Conservation (phyloP, 2,113 vertebrate species). For the Burhinus bistriatus region DNA sequence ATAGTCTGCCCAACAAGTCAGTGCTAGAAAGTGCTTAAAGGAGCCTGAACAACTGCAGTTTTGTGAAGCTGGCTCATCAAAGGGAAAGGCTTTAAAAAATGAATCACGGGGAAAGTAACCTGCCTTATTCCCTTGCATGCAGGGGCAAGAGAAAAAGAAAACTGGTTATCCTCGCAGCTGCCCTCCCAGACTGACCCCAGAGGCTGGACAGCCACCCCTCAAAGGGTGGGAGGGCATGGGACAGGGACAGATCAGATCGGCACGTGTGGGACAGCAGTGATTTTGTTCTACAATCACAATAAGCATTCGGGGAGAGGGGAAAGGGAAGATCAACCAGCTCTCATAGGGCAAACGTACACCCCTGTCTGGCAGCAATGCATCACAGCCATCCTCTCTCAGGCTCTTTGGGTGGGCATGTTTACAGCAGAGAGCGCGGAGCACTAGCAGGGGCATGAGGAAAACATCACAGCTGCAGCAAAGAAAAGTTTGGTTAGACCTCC, state of each 20-base stretch:
- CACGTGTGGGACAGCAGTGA: neutral
- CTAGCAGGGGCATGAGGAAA: slow-evolving; percentile 36
- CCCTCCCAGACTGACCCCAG: neutral
- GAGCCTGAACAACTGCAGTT: neutral
- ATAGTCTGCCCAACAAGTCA: neutral
- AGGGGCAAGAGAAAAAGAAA: neutral
- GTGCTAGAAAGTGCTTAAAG: neutral
- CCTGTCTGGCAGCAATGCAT: slow-evolving; percentile 4
- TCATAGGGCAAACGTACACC: neutral
- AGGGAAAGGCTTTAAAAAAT: neutral
- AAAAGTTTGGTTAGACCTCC: slow-evolving; percentile 38
- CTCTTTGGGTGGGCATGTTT: slow-evolving; percentile 64
- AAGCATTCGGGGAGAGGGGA: neutral
- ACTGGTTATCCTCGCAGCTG: neutral
- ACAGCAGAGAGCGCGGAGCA: slow-evolving; percentile 7
- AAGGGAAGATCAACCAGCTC: neutral
- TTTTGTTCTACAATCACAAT: neutral
- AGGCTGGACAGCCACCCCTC: neutral
- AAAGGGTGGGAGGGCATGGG: accelerated
- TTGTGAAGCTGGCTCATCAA: neutral
- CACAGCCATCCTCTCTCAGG: slow-evolving; percentile 8
- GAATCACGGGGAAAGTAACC: neutral
- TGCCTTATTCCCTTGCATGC: neutral
- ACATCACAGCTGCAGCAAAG: slow-evolving; percentile 43
- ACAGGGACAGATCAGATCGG: neutral